Conservation (phyloP, 1,140 invertebrate species). For the Achroia grisella region DNA sequence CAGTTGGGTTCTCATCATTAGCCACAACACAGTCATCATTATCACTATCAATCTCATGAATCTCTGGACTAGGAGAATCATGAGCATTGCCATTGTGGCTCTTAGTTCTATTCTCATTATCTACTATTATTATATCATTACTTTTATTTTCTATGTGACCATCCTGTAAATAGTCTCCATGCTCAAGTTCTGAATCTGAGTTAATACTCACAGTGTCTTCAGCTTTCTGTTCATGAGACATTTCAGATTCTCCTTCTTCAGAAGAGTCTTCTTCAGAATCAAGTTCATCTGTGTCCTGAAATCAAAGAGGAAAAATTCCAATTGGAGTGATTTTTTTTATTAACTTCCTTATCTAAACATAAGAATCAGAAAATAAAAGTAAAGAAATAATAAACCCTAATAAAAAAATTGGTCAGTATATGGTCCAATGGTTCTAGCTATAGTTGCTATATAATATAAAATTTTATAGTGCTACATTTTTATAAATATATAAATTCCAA, state of each 20-base stretch:
- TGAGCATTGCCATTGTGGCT: slow-evolving; percentile 25
- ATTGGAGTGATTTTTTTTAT: no score
- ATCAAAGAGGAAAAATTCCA: not conserved
- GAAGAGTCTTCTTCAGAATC: slow-evolving; percentile 28
- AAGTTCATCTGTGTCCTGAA: slow-evolving; percentile 24
- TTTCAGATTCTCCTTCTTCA: slow-evolving; percentile 22
- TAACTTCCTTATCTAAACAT: no score
- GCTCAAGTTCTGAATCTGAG: slow-evolving; percentile 32
- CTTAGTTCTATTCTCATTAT: slow-evolving; percentile 21
- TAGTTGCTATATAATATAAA: no score
- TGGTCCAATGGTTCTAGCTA: no score
- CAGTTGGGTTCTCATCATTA: slow-evolving; percentile 30
- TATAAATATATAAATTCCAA: no score
- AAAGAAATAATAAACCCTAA: no score
- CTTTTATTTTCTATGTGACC: slow-evolving; percentile 21
- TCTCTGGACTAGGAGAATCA: slow-evolving; percentile 24
- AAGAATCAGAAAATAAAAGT: no score
- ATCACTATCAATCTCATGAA: slow-evolving; percentile 40
- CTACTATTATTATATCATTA: slow-evolving; percentile 24
- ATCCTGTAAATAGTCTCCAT: slow-evolving; percentile 26
- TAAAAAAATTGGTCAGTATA: no score
- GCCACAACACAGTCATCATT: slow-evolving; percentile 28
- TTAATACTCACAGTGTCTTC: slow-evolving; percentile 38
- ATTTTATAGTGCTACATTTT: no score
- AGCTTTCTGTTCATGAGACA: slow-evolving; percentile 18